Base-by-base conservation (phyloP, 2,888 invertebrate genomes). In the Metacarcinus magister region DNA sequence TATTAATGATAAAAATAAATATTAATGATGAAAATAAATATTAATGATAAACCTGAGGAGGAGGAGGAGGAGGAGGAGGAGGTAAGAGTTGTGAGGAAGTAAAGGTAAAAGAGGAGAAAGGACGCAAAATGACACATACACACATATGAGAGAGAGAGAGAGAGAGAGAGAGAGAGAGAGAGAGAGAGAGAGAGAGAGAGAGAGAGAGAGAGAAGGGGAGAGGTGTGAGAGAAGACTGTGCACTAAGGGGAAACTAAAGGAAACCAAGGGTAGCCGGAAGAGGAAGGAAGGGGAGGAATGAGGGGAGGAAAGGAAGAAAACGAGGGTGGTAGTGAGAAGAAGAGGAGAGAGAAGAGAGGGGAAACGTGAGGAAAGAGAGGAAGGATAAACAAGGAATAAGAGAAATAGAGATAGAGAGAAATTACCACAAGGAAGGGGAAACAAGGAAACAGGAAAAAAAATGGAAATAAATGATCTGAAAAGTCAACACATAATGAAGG, bases 51-150 rank as follows among this genome's bases (percentile, higher is more conserved):
- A n/a, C n/a, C n/a, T n/a, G n/a, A n/a, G 87, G 87, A 89, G 87
- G 90, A 43, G 90, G 90, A 90, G 90, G 90, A 90, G 90, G 90
- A 90, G 90, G 90, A 90, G 90, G 90, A 90, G 90, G 90, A 90
- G 90, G 90, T 44, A 8, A 44, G 19, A 44, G 90, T 44, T 2
- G 44, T 44, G 90, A 44, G 44, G 44, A 44, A 44, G 90, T 23
- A 90, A 32, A 44, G 44, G 90, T 28, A 16, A 23, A 46, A 46
- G 44, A 46, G 23, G 90, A 90, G 90, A 67, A n/a, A 67, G n/a
- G 67, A 67, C 19, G 67, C 23, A n/a, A 67, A 23, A n/a, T 67
- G 67, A n/a, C 67, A 67, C n/a, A 67, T n/a, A n/a, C 7, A 23
- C 67, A 67, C 67, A 16, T 16, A 23, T 23, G 67, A 67, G 67